Evolutionary conservation across 2,797 vertebrate genomes (phyloP).

Genomic region (Phoeniculus purpureus): DNA sequence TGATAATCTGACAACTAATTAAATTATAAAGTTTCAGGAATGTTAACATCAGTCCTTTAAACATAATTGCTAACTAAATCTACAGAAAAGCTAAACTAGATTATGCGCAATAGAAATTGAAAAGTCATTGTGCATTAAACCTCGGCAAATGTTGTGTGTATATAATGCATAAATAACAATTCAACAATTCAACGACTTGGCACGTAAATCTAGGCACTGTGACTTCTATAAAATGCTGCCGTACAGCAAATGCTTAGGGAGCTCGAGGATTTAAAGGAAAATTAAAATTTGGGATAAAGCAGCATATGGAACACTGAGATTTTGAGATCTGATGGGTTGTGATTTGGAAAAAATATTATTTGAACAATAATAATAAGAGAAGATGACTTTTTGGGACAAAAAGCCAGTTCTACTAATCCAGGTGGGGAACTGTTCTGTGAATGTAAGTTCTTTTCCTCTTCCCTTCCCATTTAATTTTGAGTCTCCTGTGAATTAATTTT

Average conservation of each 20-base stretch:
- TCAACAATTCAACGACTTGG: conserved; percentile 39
- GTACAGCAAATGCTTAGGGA: not conserved
- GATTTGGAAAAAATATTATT: not conserved
- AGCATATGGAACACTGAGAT: not conserved
- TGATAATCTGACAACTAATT: conserved; percentile 76
- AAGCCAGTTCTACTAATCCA: not conserved
- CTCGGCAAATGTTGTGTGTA: conserved; percentile 69
- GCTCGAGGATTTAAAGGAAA: not conserved
- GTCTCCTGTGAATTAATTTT: not conserved
- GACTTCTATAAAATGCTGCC: conserved; percentile 19
- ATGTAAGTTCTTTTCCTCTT: not conserved
- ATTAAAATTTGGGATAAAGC: not conserved
- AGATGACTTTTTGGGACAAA: not conserved
- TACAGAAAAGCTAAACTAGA: conserved; percentile 69
- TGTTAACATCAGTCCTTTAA: conserved; percentile 71
- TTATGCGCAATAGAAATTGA: conserved; percentile 54
- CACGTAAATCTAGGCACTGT: conserved; percentile 14
- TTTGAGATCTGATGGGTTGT: not conserved
- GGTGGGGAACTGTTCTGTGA: not conserved
- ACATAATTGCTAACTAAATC: conserved; percentile 68
- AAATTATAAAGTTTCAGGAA: conserved; percentile 76
- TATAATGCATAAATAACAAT: conserved; percentile 63
- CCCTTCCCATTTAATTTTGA: not conserved
- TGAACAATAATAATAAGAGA: not conserved
- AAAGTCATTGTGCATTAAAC: conserved; percentile 66